Evolutionary conservation across 2,113 vertebrate genomes (phyloP).

Genomic region (Dicerorhinus sumatrensis): DNA sequence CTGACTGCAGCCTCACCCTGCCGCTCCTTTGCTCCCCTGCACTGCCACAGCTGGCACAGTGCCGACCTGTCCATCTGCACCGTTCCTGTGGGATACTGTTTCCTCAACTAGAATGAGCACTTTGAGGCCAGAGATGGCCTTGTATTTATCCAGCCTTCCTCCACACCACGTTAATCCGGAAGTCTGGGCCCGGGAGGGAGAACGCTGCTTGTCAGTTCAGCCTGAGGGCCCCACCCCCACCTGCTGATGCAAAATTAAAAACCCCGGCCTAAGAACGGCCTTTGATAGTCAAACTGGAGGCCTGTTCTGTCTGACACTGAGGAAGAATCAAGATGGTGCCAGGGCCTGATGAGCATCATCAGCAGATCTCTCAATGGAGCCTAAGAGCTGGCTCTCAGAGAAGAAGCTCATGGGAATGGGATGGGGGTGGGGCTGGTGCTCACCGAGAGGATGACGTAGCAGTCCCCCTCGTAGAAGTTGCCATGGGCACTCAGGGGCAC

Average conservation of each 20-base stretch:
- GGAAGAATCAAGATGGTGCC: neutral
- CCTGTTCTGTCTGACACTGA: neutral
- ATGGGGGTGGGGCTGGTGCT: constrained; percentile 71
- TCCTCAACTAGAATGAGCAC: neutral
- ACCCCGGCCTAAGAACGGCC: neutral
- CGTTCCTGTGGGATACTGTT: neutral
- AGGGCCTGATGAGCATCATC: neutral
- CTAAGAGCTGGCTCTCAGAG: neutral
- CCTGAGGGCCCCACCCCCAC: neutral
- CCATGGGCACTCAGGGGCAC: constrained; percentile 90
- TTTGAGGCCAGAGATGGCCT: neutral
- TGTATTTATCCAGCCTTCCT: neutral
- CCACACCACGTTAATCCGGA: neutral
- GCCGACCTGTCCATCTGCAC: neutral
- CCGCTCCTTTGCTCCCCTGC: neutral
- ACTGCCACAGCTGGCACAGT: neutral
- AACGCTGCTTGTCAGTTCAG: neutral
- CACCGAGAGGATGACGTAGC: constrained; percentile 93
- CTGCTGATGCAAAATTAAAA: neutral
- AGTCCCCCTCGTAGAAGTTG: constrained; percentile 95
- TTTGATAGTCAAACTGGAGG: neutral
- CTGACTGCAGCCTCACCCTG: neutral
- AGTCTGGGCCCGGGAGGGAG: neutral
- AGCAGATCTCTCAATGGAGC: neutral
- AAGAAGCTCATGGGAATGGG: neutral